These are phyloP conservation scores for Xanthorhoe designata DNA, from an alignment of 2,888 invertebrate genomes.

Conservation along the genomic window DNA sequence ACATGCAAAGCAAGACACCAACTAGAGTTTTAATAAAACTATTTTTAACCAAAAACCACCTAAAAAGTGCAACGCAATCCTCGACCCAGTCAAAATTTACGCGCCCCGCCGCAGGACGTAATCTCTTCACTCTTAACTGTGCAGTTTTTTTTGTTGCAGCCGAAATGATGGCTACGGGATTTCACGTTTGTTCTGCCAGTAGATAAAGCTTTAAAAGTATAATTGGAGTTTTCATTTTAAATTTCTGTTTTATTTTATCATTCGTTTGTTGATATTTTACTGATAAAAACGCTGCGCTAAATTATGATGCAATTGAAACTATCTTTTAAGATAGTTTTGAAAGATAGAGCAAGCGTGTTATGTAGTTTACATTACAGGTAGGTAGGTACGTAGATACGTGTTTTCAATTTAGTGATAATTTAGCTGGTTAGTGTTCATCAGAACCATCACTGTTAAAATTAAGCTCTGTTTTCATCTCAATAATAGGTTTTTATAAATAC, in stretches of 20 bases:
- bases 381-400: no score
- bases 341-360: no score
- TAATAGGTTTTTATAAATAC: no score
- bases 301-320: no score
- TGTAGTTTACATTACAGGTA: no score
- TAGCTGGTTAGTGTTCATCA: no score
- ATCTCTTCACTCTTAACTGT: slow-evolving; percentile 73
- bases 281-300: neutral
- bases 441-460: no score
- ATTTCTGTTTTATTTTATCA: neutral
- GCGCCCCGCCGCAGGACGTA: slow-evolving; percentile 61
- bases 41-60: slow-evolving; percentile 2
- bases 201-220: slow-evolving; percentile 7
- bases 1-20: no score
- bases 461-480: no score
- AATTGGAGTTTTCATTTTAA: neutral
- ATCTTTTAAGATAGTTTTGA: no score
- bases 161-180: slow-evolving; percentile 35
- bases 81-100: slow-evolving; percentile 53
- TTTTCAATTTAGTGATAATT: no score
- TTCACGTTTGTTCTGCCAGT: slow-evolving; percentile 17
- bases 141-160: no score
- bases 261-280: neutral
- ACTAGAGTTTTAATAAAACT: neutral
- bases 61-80: slow-evolving; percentile 15